A percentile compares a stretch with the other conserved stretches of the same genome.
These are phyloP conservation scores for Heliconius ethilla DNA, from an alignment of 2,888 invertebrate genomes.

Conservation along the genomic window DNA sequence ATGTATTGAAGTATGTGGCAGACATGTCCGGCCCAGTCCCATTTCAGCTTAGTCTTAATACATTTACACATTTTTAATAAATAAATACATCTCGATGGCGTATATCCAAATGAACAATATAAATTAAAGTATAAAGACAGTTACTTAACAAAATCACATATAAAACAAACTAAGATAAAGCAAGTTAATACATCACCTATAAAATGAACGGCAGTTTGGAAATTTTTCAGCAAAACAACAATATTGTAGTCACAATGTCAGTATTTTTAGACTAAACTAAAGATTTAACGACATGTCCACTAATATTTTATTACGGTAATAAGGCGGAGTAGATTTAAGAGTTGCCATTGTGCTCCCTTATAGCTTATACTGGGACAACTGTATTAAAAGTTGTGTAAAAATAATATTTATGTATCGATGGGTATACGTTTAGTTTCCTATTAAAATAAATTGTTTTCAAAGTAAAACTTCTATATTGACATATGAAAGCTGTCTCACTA, in stretches of 20 bases:
- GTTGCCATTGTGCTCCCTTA: slow-evolving; percentile 33
- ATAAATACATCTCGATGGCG: neutral
- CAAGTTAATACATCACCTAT: slow-evolving; percentile 28
- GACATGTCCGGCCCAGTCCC: no score
- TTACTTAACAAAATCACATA: neutral
- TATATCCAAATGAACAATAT: neutral
- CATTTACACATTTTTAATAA: no score
- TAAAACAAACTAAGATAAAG: neutral
- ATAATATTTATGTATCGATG: neutral
- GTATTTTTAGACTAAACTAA: slow-evolving; percentile 58
- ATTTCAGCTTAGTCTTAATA: no score
- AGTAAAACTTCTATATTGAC: no score
- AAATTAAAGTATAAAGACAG: neutral
- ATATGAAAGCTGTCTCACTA: no score
- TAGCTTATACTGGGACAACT: slow-evolving; percentile 37
- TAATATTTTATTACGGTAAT: slow-evolving; percentile 47
- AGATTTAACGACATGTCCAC: slow-evolving; percentile 70
- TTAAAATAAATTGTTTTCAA: neutral
- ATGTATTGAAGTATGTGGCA: no score
- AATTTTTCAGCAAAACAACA: slow-evolving; percentile 41
- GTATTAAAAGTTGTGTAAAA: neutral
- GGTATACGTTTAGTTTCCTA: neutral
- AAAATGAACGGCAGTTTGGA: slow-evolving; percentile 43
- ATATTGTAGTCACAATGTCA: slow-evolving; percentile 62
- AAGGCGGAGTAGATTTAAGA: slow-evolving; percentile 36